Conservation (phyloP, 2,888 invertebrate genomes). For the Ryuthela nishihirai region DNA sequence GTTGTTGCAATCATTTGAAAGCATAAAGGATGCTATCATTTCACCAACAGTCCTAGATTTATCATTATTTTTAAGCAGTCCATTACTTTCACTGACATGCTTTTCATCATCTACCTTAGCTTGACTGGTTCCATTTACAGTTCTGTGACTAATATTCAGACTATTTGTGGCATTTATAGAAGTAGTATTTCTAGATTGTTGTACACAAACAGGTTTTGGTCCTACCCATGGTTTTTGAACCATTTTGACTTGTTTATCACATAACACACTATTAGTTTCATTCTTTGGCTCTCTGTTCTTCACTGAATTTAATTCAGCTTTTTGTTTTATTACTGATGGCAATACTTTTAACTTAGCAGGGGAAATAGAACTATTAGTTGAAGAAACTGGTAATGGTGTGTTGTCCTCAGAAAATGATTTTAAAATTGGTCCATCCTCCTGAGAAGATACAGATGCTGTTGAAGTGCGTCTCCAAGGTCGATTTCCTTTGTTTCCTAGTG, state of each 20-base stretch:
- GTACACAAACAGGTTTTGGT: conserved; percentile 30
- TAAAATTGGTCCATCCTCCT: not conserved
- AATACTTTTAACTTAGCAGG: conserved; percentile 4
- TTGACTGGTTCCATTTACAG: not conserved
- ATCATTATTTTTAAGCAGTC: conserved; percentile 2
- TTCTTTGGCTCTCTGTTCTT: conserved; percentile 1
- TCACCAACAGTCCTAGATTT: conserved; percentile 23
- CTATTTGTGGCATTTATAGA: no score
- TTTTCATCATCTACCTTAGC: not conserved
- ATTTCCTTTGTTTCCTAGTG: conserved; percentile 2
- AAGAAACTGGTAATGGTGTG: not conserved
- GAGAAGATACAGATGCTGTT: not conserved
- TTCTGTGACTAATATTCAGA: not conserved
- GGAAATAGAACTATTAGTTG: no score
- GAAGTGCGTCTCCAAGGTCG: conserved; percentile 17
- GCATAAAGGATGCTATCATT: conserved; percentile 32
- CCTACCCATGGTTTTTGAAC: conserved; percentile 8
- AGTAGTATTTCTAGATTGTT: no score
- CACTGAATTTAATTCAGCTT: not conserved
- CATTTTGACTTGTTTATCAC: not conserved
- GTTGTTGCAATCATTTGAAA: conserved; percentile 13
- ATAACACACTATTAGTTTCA: conserved; percentile 5
- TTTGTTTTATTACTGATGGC: conserved; percentile 1
- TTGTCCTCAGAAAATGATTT: conserved; percentile 5
- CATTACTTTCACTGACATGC: not conserved